Conservation (phyloP, 2,797 vertebrate species). For the Otolemur crassicaudatus region DNA sequence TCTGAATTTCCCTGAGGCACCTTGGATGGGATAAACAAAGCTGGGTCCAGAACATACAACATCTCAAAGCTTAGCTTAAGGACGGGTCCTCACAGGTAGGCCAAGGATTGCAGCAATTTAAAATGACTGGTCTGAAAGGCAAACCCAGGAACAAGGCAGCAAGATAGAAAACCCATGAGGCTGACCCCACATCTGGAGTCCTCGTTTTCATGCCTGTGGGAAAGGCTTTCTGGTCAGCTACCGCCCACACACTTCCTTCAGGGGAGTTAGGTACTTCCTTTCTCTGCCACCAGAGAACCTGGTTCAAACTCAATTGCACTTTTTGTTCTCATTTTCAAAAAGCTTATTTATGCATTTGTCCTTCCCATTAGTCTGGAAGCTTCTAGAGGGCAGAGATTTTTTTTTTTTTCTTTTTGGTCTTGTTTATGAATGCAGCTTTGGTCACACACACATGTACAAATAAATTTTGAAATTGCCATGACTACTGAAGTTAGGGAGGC, state of each 20-base stretch:
- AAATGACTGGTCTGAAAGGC: not conserved
- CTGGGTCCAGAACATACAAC: not conserved
- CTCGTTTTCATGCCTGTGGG: not conserved
- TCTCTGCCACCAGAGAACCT: not conserved
- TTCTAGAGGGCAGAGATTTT: not conserved
- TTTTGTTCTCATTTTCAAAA: not conserved
- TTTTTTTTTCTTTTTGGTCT: not conserved
- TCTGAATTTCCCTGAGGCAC: not conserved
- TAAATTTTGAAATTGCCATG: not conserved
- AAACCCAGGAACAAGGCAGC: not conserved
- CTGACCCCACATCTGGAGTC: not conserved
- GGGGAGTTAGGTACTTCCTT: not conserved
- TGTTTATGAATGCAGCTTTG: not conserved
- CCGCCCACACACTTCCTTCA: not conserved
- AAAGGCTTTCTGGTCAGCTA: not conserved
- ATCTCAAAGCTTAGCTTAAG: not conserved
- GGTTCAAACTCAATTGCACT: not conserved
- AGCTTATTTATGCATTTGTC: not conserved
- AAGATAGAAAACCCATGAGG: not conserved
- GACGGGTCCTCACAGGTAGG: not conserved
- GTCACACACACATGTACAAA: not conserved
- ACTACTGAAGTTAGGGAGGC: not conserved
- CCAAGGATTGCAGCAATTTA: not conserved
- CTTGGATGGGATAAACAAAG: not conserved
- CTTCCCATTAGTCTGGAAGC: not conserved